Evolutionary conservation across 2,113 vertebrate species (phyloP).

Genomic region (Falco punctatus): DNA sequence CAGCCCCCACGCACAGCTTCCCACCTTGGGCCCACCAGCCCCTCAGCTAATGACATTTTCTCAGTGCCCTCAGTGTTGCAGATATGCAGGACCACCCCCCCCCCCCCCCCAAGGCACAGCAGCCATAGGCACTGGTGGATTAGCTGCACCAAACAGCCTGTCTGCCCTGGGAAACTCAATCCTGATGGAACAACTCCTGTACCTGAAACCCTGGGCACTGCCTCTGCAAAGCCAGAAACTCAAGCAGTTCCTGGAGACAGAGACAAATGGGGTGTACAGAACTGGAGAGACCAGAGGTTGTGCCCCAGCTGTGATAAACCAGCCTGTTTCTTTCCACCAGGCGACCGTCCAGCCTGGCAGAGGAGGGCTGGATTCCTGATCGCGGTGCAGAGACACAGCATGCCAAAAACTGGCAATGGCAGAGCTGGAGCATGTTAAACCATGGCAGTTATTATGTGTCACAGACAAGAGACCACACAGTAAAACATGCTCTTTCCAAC

Average conservation of each 20-base stretch:
- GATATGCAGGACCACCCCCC: not conserved
- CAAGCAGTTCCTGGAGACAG: not conserved
- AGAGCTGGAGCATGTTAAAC: not conserved
- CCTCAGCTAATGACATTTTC: not conserved
- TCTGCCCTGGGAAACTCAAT: not conserved
- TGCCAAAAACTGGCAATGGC: not conserved
- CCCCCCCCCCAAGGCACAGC: not conserved
- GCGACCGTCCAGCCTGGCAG: not conserved
- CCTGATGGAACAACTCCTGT: not conserved
- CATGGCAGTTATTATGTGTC: not conserved
- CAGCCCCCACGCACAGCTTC: not conserved
- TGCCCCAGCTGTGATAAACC: not conserved
- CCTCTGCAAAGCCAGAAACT: not conserved
- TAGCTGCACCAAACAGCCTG: not conserved
- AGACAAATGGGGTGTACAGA: not conserved
- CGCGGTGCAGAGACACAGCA: not conserved
- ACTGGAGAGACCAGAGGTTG: not conserved
- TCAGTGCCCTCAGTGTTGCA: not conserved
- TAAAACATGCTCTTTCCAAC: not conserved
- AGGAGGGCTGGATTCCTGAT: not conserved
- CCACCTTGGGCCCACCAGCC: rapidly evolving
- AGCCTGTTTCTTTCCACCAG: not conserved
- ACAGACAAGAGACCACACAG: not conserved
- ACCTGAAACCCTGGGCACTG: not conserved
- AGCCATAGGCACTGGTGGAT: not conserved